Conservation (phyloP, 1,140 invertebrate genomes). For the Coenobita brevimanus region DNA sequence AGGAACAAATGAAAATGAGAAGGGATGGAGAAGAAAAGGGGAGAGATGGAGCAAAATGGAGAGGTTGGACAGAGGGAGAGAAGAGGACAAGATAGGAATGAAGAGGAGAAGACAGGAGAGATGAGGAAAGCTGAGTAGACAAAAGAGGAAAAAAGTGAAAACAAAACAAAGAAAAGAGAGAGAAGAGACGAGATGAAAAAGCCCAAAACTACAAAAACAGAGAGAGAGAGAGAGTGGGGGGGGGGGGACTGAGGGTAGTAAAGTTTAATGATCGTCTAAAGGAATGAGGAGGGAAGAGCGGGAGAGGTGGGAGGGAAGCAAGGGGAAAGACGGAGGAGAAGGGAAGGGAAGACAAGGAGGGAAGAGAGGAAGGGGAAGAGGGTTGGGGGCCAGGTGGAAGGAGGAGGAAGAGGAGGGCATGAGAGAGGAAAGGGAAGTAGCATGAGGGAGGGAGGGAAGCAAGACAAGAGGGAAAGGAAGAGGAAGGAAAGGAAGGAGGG, state of each 20-base stretch:
- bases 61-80: too few relatives aligned
- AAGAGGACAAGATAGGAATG: too few relatives aligned
- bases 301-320: neutral
- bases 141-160: too few relatives aligned
- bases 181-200: neutral
- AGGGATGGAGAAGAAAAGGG: too few relatives aligned
- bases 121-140: too few relatives aligned
- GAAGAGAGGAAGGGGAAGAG: neutral
- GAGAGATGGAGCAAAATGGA: too few relatives aligned
- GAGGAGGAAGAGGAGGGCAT: neutral
- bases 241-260: neutral
- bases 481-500: neutral
- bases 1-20: too few relatives aligned
- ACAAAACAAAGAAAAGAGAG: neutral
- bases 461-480: too few relatives aligned
- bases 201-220: neutral
- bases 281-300: too few relatives aligned
- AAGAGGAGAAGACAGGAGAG: too few relatives aligned
- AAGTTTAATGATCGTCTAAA: too few relatives aligned
- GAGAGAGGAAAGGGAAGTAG: neutral
- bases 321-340: neutral
- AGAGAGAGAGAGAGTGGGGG: neutral
- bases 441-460: too few relatives aligned
- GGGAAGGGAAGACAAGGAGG: neutral
- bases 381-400: neutral